Evolutionary conservation across 1,140 invertebrate genomes (phyloP), one percentile per base, ranked within the genome.

Genomic region (Caerostris extrusa): DNA sequence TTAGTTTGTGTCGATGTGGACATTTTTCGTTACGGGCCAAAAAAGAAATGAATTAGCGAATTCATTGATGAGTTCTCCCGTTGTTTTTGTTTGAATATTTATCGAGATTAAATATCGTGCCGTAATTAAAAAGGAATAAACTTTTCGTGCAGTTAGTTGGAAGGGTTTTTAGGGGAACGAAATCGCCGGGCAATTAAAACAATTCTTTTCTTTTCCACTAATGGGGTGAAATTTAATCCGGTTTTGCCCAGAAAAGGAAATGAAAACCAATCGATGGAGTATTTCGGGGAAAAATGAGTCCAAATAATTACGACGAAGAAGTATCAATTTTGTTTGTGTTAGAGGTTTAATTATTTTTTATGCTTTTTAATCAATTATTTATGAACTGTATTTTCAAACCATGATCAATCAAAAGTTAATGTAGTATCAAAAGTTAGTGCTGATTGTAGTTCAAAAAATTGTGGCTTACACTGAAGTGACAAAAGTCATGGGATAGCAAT

Each of bases 121-220:
- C 55, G 14, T 83, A 83, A 83, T 83, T 83, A 83, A 83, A 58
- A 17, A 57, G 56, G 56, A 83, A 83, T 83, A 56, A 83, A 83
- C 82, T 56, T 6, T 34, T 14, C 7, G 55, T 56, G 17, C 56
- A 83, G 56, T 57, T 58, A n/a, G 56, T 57, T 58, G 10, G 56
- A 83, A 83, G n/a, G n/a, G n/a, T 83, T 83, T 83, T 56, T 77
- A 19, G 55, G 17, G 17, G 56, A 83, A 17, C n/a, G 34, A 83
- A 83, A 83, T 56, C 82, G 56, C 14, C 14, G 14, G 55, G 53
- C 56, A 83, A 83, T 83, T 83, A 83, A 83, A 83, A 83, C 56
- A 57, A 77, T 77, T 83, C 82, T 34, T 17, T 83, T 83, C 56
- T 83, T 83, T 64, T 83, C 82, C 82, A 83, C 82, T 83, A 83